Conservation (phyloP, 2,113 vertebrate species). For the Sorex araneus region DNA sequence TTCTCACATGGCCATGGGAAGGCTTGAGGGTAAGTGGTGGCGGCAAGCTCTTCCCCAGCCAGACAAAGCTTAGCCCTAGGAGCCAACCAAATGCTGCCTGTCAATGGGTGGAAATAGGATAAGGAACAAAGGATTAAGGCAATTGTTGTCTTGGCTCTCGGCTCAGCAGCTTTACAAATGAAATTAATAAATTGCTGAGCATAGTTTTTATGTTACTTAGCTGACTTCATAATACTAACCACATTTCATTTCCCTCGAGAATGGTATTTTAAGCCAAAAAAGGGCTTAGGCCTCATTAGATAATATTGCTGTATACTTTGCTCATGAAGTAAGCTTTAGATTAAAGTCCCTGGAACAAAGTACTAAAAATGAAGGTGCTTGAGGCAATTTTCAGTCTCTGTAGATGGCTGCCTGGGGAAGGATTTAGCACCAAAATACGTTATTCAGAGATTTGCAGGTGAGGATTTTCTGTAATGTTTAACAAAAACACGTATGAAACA, state of each 20-base stretch:
- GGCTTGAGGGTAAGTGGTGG: neutral
- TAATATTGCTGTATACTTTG: slow-evolving; percentile 58
- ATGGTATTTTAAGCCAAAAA: slow-evolving; percentile 68
- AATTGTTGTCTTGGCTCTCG: slow-evolving; percentile 35
- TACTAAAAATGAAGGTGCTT: slow-evolving; percentile 68
- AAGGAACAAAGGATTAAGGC: slow-evolving; percentile 62
- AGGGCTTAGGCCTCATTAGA: slow-evolving; percentile 64
- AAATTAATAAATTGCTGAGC: slow-evolving; percentile 65
- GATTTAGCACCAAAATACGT: slow-evolving; percentile 66
- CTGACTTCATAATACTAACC: slow-evolving; percentile 57
- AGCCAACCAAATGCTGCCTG: slow-evolving; percentile 45
- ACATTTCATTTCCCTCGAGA: slow-evolving; percentile 59
- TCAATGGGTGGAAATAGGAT: slow-evolving; percentile 14
- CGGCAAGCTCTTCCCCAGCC: neutral
- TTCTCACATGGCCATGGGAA: neutral
- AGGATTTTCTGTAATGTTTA: slow-evolving; percentile 75
- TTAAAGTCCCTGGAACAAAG: slow-evolving; percentile 72
- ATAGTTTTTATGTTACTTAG: slow-evolving; percentile 56
- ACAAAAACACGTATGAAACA: slow-evolving; percentile 56
- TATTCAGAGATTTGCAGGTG: slow-evolving; percentile 71
- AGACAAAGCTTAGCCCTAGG: neutral
- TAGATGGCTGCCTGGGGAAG: slow-evolving; percentile 42
- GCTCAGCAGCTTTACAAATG: slow-evolving; percentile 53
- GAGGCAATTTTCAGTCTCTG: slow-evolving; percentile 57
- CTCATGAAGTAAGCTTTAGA: slow-evolving; percentile 76